Evolutionary conservation across 2,113 vertebrate species (phyloP).

Genomic region (Lamprotornis superbus): DNA sequence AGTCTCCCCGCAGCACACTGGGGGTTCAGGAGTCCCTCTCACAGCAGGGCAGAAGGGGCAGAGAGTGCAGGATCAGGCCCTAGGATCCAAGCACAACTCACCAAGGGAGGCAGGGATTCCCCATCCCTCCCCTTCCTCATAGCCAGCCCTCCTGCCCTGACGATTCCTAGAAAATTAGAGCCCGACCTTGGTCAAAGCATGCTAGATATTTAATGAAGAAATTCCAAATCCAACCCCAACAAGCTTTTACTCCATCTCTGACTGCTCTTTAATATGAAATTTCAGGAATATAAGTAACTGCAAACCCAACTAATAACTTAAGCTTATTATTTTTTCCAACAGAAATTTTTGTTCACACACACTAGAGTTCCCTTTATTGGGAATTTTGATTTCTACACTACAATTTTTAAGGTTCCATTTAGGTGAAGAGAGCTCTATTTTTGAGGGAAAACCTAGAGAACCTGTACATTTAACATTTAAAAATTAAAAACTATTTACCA

Average conservation of each 20-base stretch:
- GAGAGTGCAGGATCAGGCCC: neutral
- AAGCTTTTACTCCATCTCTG: neutral
- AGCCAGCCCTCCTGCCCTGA: neutral
- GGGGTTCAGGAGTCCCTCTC: neutral
- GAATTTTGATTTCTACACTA: neutral
- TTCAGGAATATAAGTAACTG: neutral
- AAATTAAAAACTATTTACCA: neutral
- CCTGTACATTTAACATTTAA: neutral
- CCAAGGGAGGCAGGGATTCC: rapidly evolving
- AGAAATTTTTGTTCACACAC: neutral
- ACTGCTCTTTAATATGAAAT: neutral
- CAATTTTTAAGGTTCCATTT: neutral
- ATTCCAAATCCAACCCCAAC: neutral
- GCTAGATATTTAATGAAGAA: neutral
- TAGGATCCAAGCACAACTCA: neutral
- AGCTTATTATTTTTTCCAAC: neutral
- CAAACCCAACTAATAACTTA: neutral
- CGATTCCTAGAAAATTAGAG: neutral
- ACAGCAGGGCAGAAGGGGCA: neutral
- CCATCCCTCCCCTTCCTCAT: neutral
- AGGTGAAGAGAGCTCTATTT: neutral
- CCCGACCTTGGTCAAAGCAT: neutral
- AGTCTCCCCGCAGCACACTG: rapidly evolving
- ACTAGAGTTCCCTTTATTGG: neutral
- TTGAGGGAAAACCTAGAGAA: neutral